Evolutionary conservation across 2,113 vertebrate genomes (phyloP), one percentile per base, ranked within the genome.

Genomic region (Chitala chitala): DNA sequence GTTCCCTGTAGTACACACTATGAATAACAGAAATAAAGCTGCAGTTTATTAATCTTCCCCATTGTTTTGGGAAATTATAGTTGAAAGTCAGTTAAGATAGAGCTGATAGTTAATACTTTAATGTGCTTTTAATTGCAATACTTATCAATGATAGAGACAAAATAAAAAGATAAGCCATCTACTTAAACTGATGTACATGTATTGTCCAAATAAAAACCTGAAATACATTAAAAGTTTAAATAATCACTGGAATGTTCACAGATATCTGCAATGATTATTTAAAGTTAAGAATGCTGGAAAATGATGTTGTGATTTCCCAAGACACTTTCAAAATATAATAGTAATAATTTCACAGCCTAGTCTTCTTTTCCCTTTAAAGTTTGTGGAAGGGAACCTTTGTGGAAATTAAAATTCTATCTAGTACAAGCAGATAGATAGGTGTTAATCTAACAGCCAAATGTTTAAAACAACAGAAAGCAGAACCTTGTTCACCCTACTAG

Each of bases 1-100:
- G 89, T 88, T 90, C 90, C 89, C 89, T 81, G 79, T 88, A 87
- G 89, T 88, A 89, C 84, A 86, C 84, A 83, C 84, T 84, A 82
- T 83, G 87, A 85, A 89, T 87, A 88, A 87, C 85, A 86, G 86
- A 90, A 89, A 90, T 90, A 86, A 88, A 90, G 88, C 85, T 80
- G 85, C 85, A 88, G 88, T 91, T 90, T 89, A 90, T 89, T 90
- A 90, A 90, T 90, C 86, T 89, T 83, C 84, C 87, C 85, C 76
- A 90, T 91, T 90, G 88, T 92, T 89, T 90, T 87, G 80, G 78
- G 82, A 90, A 90, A 91, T 87, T 89, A 88, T 88, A 84, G 86
- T 87, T 76, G 81, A 88, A 90, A 87, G 86, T 84, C 88, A 91
- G 87, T 90, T 91, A 87, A 89, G 88, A 92, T 90, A 76, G 86